Percentiles rank a stretch among this genome's conserved stretches.
Conservation (phyloP, 2,113 vertebrate genomes). For the Chaetodon trifascialis region DNA sequence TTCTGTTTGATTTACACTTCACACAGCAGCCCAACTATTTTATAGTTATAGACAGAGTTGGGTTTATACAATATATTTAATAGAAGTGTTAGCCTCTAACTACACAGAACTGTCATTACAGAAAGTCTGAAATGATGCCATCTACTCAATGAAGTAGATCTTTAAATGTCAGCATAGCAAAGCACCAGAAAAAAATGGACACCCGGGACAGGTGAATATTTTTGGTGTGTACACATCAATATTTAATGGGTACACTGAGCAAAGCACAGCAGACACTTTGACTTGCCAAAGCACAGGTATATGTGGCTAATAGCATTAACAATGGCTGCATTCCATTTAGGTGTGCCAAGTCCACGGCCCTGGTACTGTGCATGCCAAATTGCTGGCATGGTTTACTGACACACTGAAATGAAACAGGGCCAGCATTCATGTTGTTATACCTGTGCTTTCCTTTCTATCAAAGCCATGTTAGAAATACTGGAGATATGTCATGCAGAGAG, state of each 20-base stretch:
- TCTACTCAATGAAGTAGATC: background rate
- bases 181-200: background rate
- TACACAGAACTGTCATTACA: background rate
- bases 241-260: background rate
- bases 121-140: background rate
- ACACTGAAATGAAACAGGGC: background rate
- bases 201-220: background rate
- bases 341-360: background rate
- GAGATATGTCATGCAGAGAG: background rate
- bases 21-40: no score
- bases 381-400: background rate
- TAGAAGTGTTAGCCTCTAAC: no score
- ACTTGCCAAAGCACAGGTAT: background rate
- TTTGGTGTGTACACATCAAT: background rate
- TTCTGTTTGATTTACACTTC: no score
- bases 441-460: background rate
- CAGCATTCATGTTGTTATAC: background rate
- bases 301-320: background rate
- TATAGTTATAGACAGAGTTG: background rate
- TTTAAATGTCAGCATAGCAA: background rate
- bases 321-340: background rate
- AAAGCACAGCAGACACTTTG: background rate
- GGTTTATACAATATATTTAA: background rate
- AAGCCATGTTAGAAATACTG: background rate
- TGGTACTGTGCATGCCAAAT: background rate